Conservation (phyloP, 2,797 vertebrate genomes). For the Dermochelys coriacea region DNA sequence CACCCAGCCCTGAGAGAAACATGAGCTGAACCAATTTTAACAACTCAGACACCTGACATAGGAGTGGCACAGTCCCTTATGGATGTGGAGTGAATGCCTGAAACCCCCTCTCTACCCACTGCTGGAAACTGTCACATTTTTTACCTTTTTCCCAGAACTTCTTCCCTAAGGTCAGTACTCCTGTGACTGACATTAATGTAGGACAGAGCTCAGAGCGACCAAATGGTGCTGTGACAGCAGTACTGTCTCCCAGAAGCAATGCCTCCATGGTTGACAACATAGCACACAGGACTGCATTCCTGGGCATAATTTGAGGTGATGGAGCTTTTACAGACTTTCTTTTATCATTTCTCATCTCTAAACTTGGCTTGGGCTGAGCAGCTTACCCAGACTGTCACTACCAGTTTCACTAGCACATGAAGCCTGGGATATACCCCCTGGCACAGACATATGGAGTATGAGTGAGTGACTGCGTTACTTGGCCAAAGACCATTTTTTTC, state of each 20-base stretch:
- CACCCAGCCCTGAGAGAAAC: not conserved
- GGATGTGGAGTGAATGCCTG: not conserved
- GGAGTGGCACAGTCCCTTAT: constrained; percentile 14
- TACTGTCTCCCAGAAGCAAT: not conserved
- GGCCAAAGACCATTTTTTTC: constrained; percentile 47
- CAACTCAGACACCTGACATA: constrained; percentile 58
- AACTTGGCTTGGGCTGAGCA: not conserved
- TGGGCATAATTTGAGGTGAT: rapidly evolving
- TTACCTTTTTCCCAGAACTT: constrained; percentile 40
- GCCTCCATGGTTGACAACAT: not conserved
- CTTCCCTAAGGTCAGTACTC: not conserved
- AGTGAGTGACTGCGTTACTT: constrained; percentile 65
- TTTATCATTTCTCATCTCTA: constrained; percentile 10
- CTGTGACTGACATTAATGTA: constrained; percentile 44
- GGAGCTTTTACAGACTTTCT: not conserved
- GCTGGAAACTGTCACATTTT: constrained; percentile 38
- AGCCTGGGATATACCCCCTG: constrained; percentile 62
- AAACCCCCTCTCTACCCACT: not conserved
- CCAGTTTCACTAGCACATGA: constrained; percentile 28
- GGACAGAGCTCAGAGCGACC: not conserved
- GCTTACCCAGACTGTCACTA: constrained; percentile 55
- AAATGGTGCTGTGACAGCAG: not conserved
- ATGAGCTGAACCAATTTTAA: rapidly evolving
- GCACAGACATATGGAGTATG: constrained; percentile 43
- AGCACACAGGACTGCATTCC: rapidly evolving